Conservation (phyloP, 2,797 vertebrate species). For the Karalla daura region DNA sequence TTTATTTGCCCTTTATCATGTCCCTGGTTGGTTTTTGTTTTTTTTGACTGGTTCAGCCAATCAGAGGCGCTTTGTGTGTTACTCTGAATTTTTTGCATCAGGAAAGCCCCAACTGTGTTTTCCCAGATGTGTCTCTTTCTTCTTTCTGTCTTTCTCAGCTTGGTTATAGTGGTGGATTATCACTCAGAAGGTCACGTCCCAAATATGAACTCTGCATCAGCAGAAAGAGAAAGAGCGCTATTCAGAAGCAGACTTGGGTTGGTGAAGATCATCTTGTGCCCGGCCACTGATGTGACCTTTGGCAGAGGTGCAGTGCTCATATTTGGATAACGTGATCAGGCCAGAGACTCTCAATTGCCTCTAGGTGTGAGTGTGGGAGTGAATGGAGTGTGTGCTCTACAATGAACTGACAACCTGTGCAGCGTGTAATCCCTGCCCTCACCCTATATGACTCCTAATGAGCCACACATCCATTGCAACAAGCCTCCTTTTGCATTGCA, state of each 20-base stretch:
- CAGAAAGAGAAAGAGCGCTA: slow-evolving; percentile 37
- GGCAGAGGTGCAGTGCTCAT: slow-evolving; percentile 1
- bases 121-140: slow-evolving; percentile 48
- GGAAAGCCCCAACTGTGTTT: slow-evolving; percentile 72
- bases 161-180: slow-evolving; percentile 54
- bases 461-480: too few species aligned
- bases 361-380: too few species aligned
- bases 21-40: slow-evolving; percentile 30
- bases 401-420: too few species aligned
- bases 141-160: slow-evolving; percentile 33
- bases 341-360: too few species aligned
- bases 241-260: slow-evolving; percentile 43
- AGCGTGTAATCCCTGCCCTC: too few species aligned
- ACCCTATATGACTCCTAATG: too few species aligned
- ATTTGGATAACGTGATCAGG: slow-evolving; percentile 16
- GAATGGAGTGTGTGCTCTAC: too few species aligned
- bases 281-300: slow-evolving; percentile 1
- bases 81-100: slow-evolving; percentile 39
- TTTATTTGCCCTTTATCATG: slow-evolving; percentile 53
- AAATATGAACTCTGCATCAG: slow-evolving; percentile 51
- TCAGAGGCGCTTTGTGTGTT: slow-evolving; percentile 39
- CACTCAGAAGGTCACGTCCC: slow-evolving; percentile 66
- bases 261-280: slow-evolving; percentile 34
- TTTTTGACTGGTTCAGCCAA: slow-evolving; percentile 26
- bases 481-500: too few species aligned